phyloP scores from a whole-genome alignment of 1,140 invertebrate genomes.

The Apis dorsata region DNA sequence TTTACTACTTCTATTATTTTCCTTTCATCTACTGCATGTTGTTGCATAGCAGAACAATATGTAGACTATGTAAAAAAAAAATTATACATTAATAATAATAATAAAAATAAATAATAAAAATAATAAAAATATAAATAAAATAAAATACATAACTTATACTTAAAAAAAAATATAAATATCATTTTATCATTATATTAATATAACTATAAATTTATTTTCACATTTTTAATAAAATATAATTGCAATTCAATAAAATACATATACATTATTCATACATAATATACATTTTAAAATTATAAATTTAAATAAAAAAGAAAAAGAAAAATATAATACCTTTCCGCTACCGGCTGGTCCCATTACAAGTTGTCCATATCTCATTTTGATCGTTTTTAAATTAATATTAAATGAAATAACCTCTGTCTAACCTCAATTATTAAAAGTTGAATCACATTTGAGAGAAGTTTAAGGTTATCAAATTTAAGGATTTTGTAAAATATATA shows the following conservation, averaged over 20 bases:
- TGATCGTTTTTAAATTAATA: slow-evolving; percentile 19
- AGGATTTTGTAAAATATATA: background rate
- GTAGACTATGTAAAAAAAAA: slow-evolving; percentile 86
- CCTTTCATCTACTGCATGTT: slow-evolving; percentile 88
- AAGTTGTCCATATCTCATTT: slow-evolving; percentile 95
- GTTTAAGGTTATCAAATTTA: background rate
- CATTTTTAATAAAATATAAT: too few relatives aligned
- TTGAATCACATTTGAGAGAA: background rate
- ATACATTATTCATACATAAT: background rate
- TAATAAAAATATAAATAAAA: slow-evolving; percentile 4
- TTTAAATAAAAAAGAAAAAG: background rate
- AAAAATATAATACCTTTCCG: slow-evolving; percentile 87
- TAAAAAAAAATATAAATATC: slow-evolving; percentile 8
- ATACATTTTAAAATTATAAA: background rate
- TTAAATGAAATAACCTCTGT: background rate
- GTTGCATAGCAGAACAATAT: slow-evolving; percentile 94
- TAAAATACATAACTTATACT: background rate
- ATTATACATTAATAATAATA: slow-evolving; percentile 20
- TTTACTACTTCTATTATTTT: slow-evolving; percentile 94
- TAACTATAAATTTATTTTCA: background rate
- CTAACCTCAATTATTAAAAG: background rate
- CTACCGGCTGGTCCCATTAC: slow-evolving; percentile 97
- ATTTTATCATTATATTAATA: background rate
- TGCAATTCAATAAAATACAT: too few relatives aligned
- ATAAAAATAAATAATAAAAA: background rate